phyloP scores from a whole-genome alignment of 2,888 invertebrate genomes.

The Iselma pallidipennis region DNA sequence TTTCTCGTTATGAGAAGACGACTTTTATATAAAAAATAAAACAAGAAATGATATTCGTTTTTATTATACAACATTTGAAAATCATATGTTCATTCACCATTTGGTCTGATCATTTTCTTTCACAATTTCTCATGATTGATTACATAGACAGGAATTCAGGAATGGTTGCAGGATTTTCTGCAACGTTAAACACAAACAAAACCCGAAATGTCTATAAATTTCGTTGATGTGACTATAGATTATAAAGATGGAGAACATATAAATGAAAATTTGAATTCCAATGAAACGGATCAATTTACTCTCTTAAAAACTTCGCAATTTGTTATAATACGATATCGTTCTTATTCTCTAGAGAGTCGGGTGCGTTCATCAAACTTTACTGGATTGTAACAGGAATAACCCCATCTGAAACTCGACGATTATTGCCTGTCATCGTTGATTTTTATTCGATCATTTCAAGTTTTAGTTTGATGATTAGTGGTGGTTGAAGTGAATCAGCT shows the following conservation, averaged over 20 bases:
- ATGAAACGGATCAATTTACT: not conserved
- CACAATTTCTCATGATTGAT: no score
- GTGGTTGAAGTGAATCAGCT: not conserved
- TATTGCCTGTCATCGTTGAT: conserved; percentile 40
- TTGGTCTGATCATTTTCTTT: no score
- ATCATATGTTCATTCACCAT: no score
- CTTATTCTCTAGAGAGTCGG: conserved; percentile 14
- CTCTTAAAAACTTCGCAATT: not conserved
- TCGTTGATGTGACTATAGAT: no score
- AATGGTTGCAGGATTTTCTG: no score
- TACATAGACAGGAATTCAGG: no score
- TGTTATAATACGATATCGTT: not conserved
- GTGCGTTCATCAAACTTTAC: conserved; percentile 43
- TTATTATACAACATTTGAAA: no score
- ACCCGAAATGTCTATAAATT: no score
- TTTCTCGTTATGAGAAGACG: no score
- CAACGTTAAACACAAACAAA: not conserved
- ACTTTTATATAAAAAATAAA: no score
- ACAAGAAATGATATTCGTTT: no score
- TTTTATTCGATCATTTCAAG: conserved; percentile 39
- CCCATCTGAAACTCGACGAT: conserved; percentile 35
- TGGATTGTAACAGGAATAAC: conserved; percentile 34
- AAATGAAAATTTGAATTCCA: not conserved
- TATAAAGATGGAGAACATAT: not conserved
- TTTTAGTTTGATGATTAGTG: conserved; percentile 32